phyloP scores from a whole-genome alignment of 2,113 vertebrate species.

The Hoplias malabaricus region DNA sequence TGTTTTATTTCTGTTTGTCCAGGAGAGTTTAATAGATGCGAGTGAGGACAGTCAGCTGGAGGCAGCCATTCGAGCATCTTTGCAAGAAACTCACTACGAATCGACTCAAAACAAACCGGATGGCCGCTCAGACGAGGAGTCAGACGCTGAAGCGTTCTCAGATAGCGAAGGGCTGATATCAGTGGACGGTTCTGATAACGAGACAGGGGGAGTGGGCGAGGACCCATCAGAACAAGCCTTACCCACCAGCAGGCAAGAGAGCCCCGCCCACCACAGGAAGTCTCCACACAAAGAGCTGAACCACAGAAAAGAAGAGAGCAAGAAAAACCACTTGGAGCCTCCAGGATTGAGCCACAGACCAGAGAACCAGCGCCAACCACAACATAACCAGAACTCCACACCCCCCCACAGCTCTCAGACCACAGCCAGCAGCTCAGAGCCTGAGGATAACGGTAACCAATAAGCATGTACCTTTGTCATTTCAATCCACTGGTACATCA shows the following conservation, averaged over 20 bases:
- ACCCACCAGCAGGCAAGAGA: conserved; percentile 62
- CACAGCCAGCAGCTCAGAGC: conserved; percentile 63
- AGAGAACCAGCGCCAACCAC: conserved; percentile 49
- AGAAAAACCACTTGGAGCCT: conserved; percentile 85
- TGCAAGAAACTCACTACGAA: conserved; percentile 97
- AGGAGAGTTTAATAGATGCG: conserved; percentile 98
- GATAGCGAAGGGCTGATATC: conserved; percentile 97
- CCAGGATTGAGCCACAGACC: conserved; percentile 67
- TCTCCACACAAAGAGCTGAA: conserved; percentile 90
- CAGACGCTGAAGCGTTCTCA: conserved; percentile 93
- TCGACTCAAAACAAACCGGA: conserved; percentile 83
- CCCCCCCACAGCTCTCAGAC: conserved; percentile 57
- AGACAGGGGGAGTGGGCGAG: conserved; percentile 74
- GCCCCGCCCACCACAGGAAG: conserved; percentile 82
- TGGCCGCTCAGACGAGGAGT: conserved; percentile 90
- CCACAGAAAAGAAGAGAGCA: conserved; percentile 90
- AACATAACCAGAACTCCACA: conserved; percentile 74
- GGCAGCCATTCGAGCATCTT: conserved; percentile 94
- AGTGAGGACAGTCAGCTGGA: conserved; percentile 99
- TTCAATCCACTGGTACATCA: too few relatives aligned
- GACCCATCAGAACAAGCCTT: conserved; percentile 43
- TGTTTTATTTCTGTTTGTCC: too few relatives aligned
- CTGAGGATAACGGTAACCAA: conserved; percentile 83
- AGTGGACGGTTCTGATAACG: conserved; percentile 89
- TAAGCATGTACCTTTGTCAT: not conserved